Base-by-base conservation (phyloP, 2,888 invertebrate genomes). In the Thymelicus sylvestris region DNA sequence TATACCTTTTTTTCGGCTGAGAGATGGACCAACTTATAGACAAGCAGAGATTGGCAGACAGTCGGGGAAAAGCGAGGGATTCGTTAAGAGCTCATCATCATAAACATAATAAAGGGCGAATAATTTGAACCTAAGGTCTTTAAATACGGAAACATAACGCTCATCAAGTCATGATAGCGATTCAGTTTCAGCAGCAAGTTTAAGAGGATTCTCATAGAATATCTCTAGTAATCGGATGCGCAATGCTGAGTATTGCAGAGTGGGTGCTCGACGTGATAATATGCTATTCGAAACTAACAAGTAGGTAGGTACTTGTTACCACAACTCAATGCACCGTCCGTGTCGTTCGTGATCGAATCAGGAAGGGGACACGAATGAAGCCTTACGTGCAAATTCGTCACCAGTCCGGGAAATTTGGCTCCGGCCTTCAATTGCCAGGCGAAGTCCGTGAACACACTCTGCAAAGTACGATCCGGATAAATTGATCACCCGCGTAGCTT, bases 371-470 rank as follows among this genome's bases (percentile, higher is more conserved):
- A 24, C 24, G 24, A 55, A 24, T 5, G 55, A 55, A 55, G 24
- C 55, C 55, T 55, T 55, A 55, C 55, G 55, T 55, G 55, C 24
- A 55, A 55, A 55, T 55, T 55, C 24, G 55, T 55, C 55, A 55
- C 24, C 24, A 12, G 12, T 24, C 24, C 55, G 55, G 55, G 24
- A 24, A 55, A 55, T 55, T 55, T 24, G 24, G 55, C 19, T 7
- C 52, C 8, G 19, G 52, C 19, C 55, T 55, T 55, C 55, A 55
- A 24, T 52, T 24, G 12, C 19, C 24, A 10, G 55, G 12, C 55
- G 24, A 55, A 55, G 8, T 7, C 24, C n/a, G 55, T 24, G n/a
- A 24, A 12, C n/a, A n/a, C n/a, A 55, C 55, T 55, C 55, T 24
- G 55, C 12, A 10, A 8, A 19, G 13, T 19, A 31, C 3, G 31